Evolutionary conservation across 1,140 invertebrate species (phyloP).

Genomic region (Drosophila takahashii): DNA sequence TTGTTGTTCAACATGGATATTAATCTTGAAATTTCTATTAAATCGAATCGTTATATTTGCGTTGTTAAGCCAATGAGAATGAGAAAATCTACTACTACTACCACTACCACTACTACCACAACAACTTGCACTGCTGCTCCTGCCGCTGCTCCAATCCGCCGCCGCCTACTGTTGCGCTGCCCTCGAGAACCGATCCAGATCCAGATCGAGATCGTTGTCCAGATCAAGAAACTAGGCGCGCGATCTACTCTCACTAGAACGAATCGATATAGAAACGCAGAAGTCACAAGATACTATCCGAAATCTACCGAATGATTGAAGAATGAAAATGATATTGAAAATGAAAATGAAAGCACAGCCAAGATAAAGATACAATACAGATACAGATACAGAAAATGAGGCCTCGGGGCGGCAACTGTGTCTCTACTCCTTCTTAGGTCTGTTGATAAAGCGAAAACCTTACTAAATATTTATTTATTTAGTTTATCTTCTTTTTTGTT

Average conservation of each 20-base stretch:
- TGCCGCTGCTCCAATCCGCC: slow-evolving; percentile 64
- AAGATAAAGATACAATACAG: slow-evolving; percentile 34
- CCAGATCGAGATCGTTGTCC: slow-evolving; percentile 23
- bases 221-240: slow-evolving; percentile 51
- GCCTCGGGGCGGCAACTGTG: slow-evolving; percentile 48
- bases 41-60: slow-evolving; percentile 84
- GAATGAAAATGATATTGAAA: slow-evolving; percentile 17
- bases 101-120: slow-evolving; percentile 78
- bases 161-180: slow-evolving; percentile 40
- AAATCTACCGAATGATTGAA: slow-evolving; percentile 11
- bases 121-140: slow-evolving; percentile 81
- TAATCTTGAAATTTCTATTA: slow-evolving; percentile 75
- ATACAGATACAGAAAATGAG: slow-evolving; percentile 43
- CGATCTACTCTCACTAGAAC: slow-evolving; percentile 41
- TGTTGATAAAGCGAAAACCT: slow-evolving; percentile 50
- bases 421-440: slow-evolving; percentile 60
- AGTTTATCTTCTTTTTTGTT: slow-evolving; percentile 59
- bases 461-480: slow-evolving; percentile 65
- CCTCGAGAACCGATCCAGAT: slow-evolving; percentile 18
- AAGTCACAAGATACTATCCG: slow-evolving; percentile 42
- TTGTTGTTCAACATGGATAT: slow-evolving; percentile 70
- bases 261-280: slow-evolving; percentile 37
- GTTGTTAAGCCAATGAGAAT: slow-evolving; percentile 84
- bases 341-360: slow-evolving; percentile 1
- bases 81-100: slow-evolving; percentile 83